These are phyloP conservation scores for Lutjanus erythropterus DNA, from an alignment of 2,113 vertebrate species.

Conservation along the genomic window DNA sequence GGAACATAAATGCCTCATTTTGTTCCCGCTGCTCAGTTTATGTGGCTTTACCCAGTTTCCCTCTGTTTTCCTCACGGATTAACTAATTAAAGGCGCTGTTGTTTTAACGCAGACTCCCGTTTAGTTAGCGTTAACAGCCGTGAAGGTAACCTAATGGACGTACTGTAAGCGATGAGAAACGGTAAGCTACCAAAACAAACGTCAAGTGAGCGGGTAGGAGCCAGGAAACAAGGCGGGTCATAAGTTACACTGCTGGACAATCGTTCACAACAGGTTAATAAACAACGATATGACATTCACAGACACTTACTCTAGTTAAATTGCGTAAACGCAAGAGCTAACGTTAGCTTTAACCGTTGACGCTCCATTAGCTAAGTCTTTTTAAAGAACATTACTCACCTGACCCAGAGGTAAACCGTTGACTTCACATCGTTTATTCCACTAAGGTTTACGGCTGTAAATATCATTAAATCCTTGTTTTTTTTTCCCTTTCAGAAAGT, in stretches of 20 bases:
- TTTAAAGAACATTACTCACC: slow-evolving; percentile 41
- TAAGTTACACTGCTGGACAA: neutral
- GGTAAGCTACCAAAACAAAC: neutral
- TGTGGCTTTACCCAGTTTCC: neutral
- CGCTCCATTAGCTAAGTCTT: neutral
- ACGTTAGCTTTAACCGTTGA: neutral
- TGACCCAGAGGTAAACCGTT: slow-evolving; percentile 32
- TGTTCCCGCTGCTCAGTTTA: neutral
- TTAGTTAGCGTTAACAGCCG: neutral
- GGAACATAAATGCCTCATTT: neutral
- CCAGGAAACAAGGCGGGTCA: neutral
- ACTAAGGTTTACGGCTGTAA: neutral
- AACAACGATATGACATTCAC: neutral
- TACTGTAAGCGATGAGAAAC: neutral
- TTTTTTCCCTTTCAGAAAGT: neutral
- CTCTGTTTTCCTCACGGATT: neutral
- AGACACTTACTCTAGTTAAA: neutral
- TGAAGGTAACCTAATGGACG: neutral
- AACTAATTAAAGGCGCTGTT: neutral
- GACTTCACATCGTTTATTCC: slow-evolving; percentile 21
- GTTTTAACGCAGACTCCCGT: neutral
- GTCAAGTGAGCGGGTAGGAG: neutral
- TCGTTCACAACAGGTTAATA: neutral
- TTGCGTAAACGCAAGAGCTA: neutral
- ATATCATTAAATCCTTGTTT: neutral